These are phyloP conservation scores for Spermophilus dauricus DNA, from an alignment of 2,113 vertebrate species.

Conservation along the genomic window DNA sequence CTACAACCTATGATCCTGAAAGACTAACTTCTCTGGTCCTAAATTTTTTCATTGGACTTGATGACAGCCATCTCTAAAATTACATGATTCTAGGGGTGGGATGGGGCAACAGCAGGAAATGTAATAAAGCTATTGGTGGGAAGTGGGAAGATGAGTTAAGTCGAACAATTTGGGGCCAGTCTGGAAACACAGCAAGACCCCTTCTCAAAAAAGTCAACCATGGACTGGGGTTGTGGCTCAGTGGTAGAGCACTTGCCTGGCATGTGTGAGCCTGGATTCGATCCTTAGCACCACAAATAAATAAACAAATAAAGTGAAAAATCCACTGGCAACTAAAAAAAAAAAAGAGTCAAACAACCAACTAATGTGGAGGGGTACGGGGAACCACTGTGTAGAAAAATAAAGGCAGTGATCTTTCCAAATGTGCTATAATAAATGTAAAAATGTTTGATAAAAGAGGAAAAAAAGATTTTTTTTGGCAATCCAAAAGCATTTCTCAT, in stretches of 20 bases:
- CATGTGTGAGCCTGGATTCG: too few relatives aligned
- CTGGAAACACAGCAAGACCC: background rate
- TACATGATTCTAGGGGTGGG: background rate
- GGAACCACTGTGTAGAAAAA: background rate
- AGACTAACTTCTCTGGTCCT: background rate
- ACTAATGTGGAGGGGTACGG: background rate
- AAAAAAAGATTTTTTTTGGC: slow-evolving; percentile 24
- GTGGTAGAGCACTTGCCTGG: too few relatives aligned
- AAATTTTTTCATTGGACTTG: background rate
- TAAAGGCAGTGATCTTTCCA: background rate
- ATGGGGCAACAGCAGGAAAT: background rate
- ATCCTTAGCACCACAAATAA: too few relatives aligned
- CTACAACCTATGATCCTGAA: background rate
- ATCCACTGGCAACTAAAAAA: too few relatives aligned
- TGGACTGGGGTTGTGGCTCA: too few relatives aligned
- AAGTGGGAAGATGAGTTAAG: background rate
- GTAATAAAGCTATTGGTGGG: background rate
- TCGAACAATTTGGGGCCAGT: too few relatives aligned
- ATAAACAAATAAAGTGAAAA: too few relatives aligned
- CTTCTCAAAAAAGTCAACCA: too few relatives aligned
- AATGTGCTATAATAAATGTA: background rate
- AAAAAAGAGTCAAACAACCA: too few relatives aligned
- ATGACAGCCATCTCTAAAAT: background rate
- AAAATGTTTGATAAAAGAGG: background rate
- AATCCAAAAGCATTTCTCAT: slow-evolving; percentile 33